Conservation (phyloP, 2,797 vertebrate species). For the Rhinogobio ventralis region DNA sequence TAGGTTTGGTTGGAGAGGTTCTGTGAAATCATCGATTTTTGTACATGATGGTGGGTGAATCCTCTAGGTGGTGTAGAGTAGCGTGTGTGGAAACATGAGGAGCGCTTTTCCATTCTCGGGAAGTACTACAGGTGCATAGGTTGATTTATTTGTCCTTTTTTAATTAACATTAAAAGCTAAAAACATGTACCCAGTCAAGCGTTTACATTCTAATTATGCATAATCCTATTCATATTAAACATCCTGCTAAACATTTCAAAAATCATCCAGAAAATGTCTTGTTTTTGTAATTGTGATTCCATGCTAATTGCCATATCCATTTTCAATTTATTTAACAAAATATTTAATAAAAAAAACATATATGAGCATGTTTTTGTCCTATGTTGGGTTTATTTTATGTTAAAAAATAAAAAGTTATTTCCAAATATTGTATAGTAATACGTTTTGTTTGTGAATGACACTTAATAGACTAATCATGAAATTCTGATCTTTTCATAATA, state of each 20-base stretch:
- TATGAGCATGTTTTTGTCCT: not conserved
- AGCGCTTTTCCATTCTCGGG: not conserved
- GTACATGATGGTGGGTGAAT: not conserved
- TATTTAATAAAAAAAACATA: not conserved
- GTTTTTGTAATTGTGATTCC: not conserved
- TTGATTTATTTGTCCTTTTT: not conserved
- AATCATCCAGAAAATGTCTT: not conserved
- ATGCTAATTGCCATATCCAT: not conserved
- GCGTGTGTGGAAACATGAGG: not conserved
- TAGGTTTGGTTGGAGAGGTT: not conserved
- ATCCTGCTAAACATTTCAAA: not conserved
- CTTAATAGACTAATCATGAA: not conserved
- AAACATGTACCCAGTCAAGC: not conserved
- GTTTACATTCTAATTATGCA: not conserved
- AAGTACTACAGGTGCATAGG: constrained; percentile 14
- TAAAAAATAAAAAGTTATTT: not conserved
- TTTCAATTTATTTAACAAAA: not conserved
- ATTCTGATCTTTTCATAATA: not conserved
- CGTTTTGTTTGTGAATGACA: not conserved
- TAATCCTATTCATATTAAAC: not conserved
- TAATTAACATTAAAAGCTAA: not conserved
- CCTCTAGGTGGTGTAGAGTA: constrained; percentile 35
- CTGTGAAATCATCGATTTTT: not conserved
- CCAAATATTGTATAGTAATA: not conserved
- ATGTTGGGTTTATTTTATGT: not conserved